Conservation (phyloP, 2,888 invertebrate species). For the Poecilobothrus nobilitatus region DNA sequence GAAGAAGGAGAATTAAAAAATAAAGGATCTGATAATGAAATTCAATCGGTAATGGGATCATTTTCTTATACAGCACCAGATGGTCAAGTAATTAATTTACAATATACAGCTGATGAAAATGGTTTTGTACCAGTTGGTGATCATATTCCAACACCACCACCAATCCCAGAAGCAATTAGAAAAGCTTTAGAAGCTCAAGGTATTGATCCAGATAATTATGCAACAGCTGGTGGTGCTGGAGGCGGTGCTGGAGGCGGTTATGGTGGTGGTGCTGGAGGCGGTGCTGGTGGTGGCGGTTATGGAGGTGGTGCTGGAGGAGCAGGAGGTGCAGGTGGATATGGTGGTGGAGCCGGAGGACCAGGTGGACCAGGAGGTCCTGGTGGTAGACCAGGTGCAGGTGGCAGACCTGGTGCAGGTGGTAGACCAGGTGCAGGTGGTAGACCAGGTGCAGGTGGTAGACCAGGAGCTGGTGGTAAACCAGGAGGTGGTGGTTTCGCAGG, state of each 20-base stretch:
- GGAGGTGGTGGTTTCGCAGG: background rate
- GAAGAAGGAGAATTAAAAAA: slow-evolving; percentile 55
- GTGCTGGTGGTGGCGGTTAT: slow-evolving; percentile 29
- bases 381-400: slow-evolving; percentile 14
- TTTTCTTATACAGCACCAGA: slow-evolving; percentile 59
- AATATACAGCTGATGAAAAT: slow-evolving; percentile 58
- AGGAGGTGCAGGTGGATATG: slow-evolving; percentile 26
- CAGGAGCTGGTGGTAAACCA: slow-evolving; percentile 16
- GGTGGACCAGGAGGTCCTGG: slow-evolving; percentile 9
- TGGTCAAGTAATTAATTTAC: slow-evolving; percentile 52
- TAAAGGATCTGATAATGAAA: slow-evolving; percentile 49
- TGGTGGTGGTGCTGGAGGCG: slow-evolving; percentile 33
- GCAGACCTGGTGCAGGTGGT: slow-evolving; percentile 17
- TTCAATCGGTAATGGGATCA: slow-evolving; percentile 52
- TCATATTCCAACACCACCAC: slow-evolving; percentile 55
- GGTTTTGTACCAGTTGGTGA: slow-evolving; percentile 54
- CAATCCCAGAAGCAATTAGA: slow-evolving; percentile 56
- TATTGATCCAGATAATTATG: slow-evolving; percentile 25
- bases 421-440: slow-evolving; percentile 18
- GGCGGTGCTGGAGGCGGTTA: slow-evolving; percentile 26
- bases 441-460: slow-evolving; percentile 14
- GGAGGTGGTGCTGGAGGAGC: slow-evolving; percentile 24
- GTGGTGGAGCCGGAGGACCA: slow-evolving; percentile 23
- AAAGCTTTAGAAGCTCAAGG: slow-evolving; percentile 48
- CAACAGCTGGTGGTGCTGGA: slow-evolving; percentile 43